Percentiles rank a stretch among this genome's conserved stretches.
Evolutionary conservation across 2,888 invertebrate genomes (phyloP).

Genomic region (Augochlorella aurata): DNA sequence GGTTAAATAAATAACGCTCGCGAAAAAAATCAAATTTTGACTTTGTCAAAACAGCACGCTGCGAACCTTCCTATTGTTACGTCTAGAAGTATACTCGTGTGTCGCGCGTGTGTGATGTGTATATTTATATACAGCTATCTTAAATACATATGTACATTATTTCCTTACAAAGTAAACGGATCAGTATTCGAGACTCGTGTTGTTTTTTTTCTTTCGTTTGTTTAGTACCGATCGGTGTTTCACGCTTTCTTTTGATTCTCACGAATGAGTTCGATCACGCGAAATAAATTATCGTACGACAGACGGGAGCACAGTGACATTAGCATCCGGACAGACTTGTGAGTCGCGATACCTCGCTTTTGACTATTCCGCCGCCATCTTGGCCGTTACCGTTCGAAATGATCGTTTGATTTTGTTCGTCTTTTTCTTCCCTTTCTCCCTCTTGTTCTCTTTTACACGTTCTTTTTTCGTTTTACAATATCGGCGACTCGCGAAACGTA

Average conservation of each 20-base stretch:
- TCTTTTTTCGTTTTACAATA: not conserved
- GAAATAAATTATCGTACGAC: conserved; percentile 42
- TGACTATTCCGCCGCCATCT: conserved; percentile 8
- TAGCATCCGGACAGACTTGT: conserved; percentile 36
- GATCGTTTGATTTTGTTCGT: conserved; percentile 1
- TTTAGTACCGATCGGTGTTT: conserved; percentile 42
- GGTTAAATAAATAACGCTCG: conserved; percentile 23
- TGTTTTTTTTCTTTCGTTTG: not conserved
- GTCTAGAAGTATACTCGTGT: conserved; percentile 34
- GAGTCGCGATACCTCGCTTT: conserved; percentile 17
- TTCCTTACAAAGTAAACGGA: conserved; percentile 59
- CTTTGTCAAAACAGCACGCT: conserved; percentile 40
- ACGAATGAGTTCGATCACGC: not conserved
- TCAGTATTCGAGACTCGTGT: conserved; percentile 51
- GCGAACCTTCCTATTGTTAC: conserved; percentile 53
- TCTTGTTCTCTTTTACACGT: not conserved
- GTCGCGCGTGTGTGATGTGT: conserved; percentile 23
- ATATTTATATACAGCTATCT: conserved; percentile 54
- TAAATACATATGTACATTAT: conserved; percentile 68
- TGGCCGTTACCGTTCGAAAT: conserved; percentile 7
- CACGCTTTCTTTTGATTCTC: conserved; percentile 31
- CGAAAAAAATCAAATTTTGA: conserved; percentile 16
- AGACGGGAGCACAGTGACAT: conserved; percentile 37
- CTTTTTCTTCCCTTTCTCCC: not conserved
- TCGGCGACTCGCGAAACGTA: conserved; percentile 14